A percentile compares a stretch with the other conserved stretches of the same genome.
phyloP scores from a whole-genome alignment of 2,113 vertebrate species.

The Leptocoma aspasia region DNA sequence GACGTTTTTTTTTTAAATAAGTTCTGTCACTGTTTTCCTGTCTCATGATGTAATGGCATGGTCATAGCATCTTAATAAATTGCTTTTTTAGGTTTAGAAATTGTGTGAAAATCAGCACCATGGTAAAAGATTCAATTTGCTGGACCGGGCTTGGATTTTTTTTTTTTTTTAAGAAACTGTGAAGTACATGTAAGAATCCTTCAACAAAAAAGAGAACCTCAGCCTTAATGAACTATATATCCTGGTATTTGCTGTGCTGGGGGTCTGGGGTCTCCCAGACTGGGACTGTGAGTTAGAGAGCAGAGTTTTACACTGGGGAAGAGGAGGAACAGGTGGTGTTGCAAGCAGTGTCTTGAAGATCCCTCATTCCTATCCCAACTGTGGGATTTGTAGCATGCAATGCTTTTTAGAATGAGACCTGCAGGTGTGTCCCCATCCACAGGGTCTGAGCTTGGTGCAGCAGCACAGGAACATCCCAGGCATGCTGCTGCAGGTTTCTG shows the following conservation, averaged over 20 bases:
- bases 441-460: background rate
- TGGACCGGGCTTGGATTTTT: background rate
- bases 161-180: background rate
- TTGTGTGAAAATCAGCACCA: background rate
- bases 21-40: background rate
- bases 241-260: background rate
- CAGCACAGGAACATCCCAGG: background rate
- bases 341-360: background rate
- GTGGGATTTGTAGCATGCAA: background rate
- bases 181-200: background rate
- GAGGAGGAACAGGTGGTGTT: background rate
- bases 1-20: background rate
- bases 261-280: background rate
- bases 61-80: background rate
- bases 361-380: background rate
- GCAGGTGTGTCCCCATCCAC: fast-evolving
- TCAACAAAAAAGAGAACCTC: background rate
- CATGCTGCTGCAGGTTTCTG: background rate
- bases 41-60: background rate
- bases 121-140: background rate
- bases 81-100: background rate
- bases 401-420: background rate
- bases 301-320: background rate
- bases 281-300: background rate
- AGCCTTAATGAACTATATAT: background rate